Percentiles rank a stretch among this genome's conserved stretches.
Conservation (phyloP, 2,797 vertebrate genomes). For the Pristis pectinata region DNA sequence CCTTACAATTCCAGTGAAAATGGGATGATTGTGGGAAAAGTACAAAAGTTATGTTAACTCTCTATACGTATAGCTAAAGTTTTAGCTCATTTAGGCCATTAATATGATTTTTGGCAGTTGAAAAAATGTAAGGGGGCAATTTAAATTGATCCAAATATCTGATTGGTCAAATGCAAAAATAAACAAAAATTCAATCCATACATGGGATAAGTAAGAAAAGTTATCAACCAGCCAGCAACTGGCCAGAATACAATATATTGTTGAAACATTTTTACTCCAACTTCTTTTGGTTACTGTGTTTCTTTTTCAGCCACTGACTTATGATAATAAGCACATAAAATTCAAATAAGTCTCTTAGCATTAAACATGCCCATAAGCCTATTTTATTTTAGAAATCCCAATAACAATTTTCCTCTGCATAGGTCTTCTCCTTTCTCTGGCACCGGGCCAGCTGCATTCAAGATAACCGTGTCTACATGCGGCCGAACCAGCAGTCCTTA, state of each 20-base stretch:
- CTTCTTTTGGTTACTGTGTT: conserved; percentile 32
- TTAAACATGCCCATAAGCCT: conserved; percentile 29
- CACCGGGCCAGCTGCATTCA: conserved; percentile 35
- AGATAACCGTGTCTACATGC: conserved; percentile 36
- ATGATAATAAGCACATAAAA: conserved; percentile 30
- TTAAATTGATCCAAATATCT: neutral
- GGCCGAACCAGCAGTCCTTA: conserved; percentile 34
- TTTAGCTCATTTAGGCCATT: neutral
- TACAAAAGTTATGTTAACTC: conserved; percentile 1
- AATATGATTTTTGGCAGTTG: neutral
- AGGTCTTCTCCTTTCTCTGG: conserved; percentile 36
- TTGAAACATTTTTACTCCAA: conserved; percentile 26
- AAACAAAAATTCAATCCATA: neutral
- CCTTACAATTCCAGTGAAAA: neutral
- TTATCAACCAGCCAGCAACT: neutral
- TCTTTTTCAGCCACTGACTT: conserved; percentile 24
- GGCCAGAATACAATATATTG: neutral
- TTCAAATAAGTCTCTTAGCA: conserved; percentile 24
- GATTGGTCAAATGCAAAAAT: neutral
- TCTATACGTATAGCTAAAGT: neutral
- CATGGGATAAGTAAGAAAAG: neutral
- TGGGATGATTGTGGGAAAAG: neutral
- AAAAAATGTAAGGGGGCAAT: neutral
- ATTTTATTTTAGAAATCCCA: conserved; percentile 35
- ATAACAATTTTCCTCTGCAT: conserved; percentile 36